These are phyloP conservation scores for Muscicapa striata DNA, from an alignment of 2,797 vertebrate genomes.

Conservation along the genomic window DNA sequence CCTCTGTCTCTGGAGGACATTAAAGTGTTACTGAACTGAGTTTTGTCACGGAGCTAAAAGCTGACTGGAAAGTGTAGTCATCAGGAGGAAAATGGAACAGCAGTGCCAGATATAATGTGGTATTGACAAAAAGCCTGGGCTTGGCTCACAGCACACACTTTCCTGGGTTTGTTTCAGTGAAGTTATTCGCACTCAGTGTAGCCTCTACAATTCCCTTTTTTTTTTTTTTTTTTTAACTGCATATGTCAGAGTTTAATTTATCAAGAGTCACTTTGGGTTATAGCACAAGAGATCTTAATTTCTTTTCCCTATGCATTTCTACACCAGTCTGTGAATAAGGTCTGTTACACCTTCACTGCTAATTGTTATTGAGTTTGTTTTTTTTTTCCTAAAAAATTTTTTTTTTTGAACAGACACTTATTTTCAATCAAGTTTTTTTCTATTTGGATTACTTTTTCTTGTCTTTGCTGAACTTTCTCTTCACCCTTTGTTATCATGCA, in stretches of 20 bases:
- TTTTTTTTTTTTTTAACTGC: not conserved
- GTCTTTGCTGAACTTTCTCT: not conserved
- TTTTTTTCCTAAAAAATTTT: not conserved
- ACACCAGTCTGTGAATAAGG: not conserved
- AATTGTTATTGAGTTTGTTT: not conserved
- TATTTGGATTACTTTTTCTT: not conserved
- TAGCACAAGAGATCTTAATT: not conserved
- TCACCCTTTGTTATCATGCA: slow-evolving; percentile 17
- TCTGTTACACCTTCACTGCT: not conserved
- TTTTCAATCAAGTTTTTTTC: slow-evolving; percentile 2
- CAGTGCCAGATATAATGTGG: not conserved
- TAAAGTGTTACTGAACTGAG: not conserved
- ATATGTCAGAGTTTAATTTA: not conserved
- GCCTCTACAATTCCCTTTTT: not conserved
- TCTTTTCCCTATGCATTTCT: not conserved
- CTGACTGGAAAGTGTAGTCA: not conserved
- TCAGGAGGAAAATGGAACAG: not conserved
- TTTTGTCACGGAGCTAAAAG: not conserved
- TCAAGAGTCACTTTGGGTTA: not conserved
- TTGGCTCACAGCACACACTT: not conserved
- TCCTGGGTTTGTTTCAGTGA: not conserved
- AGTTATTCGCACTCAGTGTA: not conserved
- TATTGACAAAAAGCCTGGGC: not conserved
- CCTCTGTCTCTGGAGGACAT: not conserved
- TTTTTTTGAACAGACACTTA: not conserved